phyloP scores from a whole-genome alignment of 2,113 vertebrate genomes.

The Martes martes region DNA sequence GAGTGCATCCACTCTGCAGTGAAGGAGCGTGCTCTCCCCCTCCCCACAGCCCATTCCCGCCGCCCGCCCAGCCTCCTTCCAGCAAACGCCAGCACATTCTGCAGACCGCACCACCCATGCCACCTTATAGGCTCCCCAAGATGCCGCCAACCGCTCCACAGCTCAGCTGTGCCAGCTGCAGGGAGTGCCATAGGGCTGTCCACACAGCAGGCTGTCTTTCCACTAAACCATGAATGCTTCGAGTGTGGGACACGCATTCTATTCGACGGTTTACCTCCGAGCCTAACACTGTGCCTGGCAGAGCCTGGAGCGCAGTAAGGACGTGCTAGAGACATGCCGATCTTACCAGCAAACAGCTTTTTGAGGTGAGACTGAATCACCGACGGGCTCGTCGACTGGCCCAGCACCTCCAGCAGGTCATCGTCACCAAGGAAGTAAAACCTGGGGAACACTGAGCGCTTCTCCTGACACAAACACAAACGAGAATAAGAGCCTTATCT shows the following conservation, averaged over 20 bases:
- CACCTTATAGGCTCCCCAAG: not conserved
- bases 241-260: not conserved
- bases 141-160: not conserved
- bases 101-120: not conserved
- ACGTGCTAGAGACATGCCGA: not conserved
- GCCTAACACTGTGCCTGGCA: not conserved
- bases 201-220: not conserved
- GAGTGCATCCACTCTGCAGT: not conserved
- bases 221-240: not conserved
- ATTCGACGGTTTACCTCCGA: not conserved
- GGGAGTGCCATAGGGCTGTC: not conserved
- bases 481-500: conserved; percentile 4
- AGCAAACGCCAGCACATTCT: not conserved
- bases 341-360: conserved; percentile 96
- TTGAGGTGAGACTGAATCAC: conserved; percentile 98
- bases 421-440: conserved; percentile 99
- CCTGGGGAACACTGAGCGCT: conserved; percentile 95
- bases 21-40: not conserved
- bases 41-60: not conserved
- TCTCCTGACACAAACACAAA: conserved; percentile 87
- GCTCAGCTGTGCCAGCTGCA: not conserved
- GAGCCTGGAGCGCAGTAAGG: not conserved
- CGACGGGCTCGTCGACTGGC: conserved; percentile 93
- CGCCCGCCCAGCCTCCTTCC: not conserved
- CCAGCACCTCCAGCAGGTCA: conserved; percentile 96